Evolutionary conservation across 2,888 invertebrate species (phyloP).

Genomic region (Melieria picta): DNA sequence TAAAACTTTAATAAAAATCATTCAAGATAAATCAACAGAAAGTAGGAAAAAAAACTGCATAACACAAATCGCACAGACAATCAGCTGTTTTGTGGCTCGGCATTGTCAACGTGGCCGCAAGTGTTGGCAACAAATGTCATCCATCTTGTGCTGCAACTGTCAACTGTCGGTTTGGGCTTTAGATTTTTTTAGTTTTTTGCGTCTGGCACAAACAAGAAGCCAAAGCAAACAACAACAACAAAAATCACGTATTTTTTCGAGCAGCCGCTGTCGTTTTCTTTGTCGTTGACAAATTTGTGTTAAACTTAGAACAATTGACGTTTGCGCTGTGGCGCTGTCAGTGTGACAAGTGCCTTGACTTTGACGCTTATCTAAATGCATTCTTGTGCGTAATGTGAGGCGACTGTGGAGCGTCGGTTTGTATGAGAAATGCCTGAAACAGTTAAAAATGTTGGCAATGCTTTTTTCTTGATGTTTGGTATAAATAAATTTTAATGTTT

Average conservation of each 20-base stretch:
- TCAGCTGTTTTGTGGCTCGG: slow-evolving; percentile 18
- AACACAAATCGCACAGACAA: slow-evolving; percentile 14
- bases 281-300: slow-evolving; percentile 18
- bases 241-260: not conserved
- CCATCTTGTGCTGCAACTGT: slow-evolving; percentile 17
- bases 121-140: slow-evolving; percentile 18
- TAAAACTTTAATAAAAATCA: too few species aligned
- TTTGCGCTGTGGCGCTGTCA: slow-evolving; percentile 16
- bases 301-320: slow-evolving; percentile 7
- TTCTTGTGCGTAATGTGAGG: too few species aligned
- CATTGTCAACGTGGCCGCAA: not conserved
- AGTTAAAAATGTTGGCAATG: too few species aligned
- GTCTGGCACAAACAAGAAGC: too few species aligned
- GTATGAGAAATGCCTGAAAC: too few species aligned
- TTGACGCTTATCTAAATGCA: too few species aligned
- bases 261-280: not conserved
- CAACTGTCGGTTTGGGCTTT: not conserved
- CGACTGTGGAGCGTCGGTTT: too few species aligned
- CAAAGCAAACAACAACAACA: not conserved
- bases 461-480: too few species aligned
- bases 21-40: too few species aligned
- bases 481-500: too few species aligned
- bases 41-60: not conserved
- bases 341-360: not conserved
- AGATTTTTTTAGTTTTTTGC: too few species aligned